These are phyloP conservation scores for Leptinotarsa defecta DNA, from an alignment of 1,140 invertebrate genomes.

Conservation along the genomic window DNA sequence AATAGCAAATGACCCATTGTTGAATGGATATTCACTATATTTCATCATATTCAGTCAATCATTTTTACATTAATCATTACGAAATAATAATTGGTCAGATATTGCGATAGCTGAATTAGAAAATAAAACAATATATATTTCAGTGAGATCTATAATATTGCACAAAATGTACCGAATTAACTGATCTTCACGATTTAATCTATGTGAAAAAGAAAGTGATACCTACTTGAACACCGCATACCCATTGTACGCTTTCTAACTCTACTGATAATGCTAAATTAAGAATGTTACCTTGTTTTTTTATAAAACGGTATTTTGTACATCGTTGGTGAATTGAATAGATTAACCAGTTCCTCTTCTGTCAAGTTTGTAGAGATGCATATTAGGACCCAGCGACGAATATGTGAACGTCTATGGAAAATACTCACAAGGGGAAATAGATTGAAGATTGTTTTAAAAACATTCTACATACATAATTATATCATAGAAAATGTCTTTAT, in stretches of 20 bases:
- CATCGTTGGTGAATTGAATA: too few species aligned
- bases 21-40: too few species aligned
- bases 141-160: not conserved
- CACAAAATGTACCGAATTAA: not conserved
- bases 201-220: conserved; percentile 1
- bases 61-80: not conserved
- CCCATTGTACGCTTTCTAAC: conserved; percentile 14
- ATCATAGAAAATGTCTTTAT: too few species aligned
- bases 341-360: too few species aligned
- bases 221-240: not conserved
- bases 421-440: too few species aligned
- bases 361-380: too few species aligned
- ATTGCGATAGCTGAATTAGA: not conserved
- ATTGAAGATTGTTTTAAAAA: too few species aligned
- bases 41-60: not conserved
- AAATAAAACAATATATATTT: not conserved
- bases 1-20: too few species aligned
- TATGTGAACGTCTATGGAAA: too few species aligned
- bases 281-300: not conserved
- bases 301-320: too few species aligned
- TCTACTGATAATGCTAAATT: conserved; percentile 1
- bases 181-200: not conserved
- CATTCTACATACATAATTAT: too few species aligned
- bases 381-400: too few species aligned
- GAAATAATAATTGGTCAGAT: not conserved